Evolutionary conservation across 2,888 invertebrate species (phyloP), one percentile per base, ranked within the genome.

Genomic region (Escarpia spicata): DNA sequence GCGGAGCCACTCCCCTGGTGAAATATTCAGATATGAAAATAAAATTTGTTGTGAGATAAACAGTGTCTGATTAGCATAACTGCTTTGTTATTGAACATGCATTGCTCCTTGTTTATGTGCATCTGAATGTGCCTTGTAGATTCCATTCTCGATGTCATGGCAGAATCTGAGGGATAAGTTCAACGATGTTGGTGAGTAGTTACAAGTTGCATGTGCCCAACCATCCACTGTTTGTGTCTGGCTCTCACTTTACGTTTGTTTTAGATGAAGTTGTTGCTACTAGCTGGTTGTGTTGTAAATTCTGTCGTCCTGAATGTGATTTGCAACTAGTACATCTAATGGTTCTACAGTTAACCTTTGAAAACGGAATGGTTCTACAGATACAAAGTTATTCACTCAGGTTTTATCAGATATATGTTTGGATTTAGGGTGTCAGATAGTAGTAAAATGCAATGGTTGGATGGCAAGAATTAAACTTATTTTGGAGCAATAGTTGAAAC

Each of bases 151-250:
- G 92, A 98, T 98, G 95, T 98, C 98, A 52, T 99, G 99, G 98
- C 98, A 99, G 96, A 97, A 98, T 96, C 97, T 99, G 94, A 98
- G 98, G 90, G 99, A 99, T 96, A 98, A 98, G 96, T 99, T 99
- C 97, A 98, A 98, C 95, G 98, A 98, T 95, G 98, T 98, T 94
- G 96, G 96, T 96, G 93, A 94, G 95, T 95, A 31, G 31, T 91
- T 75, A 44, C 31, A 31, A 60, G 31, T 75, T 75, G 26, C 75
- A 75, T 0, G 26, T 75, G n/a, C 26, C n/a, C 26, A 75, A 75
- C 19, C n/a, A 26, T 26, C 75, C 75, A 75, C n/a, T 75, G 75
- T 26, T 19, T 26, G n/a, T 26, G n/a, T 75, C n/a, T 19, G n/a
- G 3, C 75, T n/a, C n/a, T 26, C n/a, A 19, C 4, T 75, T 75